These are phyloP conservation scores for Eleutherodactylus coqui DNA, from an alignment of 2,797 vertebrate genomes.

Conservation along the genomic window DNA sequence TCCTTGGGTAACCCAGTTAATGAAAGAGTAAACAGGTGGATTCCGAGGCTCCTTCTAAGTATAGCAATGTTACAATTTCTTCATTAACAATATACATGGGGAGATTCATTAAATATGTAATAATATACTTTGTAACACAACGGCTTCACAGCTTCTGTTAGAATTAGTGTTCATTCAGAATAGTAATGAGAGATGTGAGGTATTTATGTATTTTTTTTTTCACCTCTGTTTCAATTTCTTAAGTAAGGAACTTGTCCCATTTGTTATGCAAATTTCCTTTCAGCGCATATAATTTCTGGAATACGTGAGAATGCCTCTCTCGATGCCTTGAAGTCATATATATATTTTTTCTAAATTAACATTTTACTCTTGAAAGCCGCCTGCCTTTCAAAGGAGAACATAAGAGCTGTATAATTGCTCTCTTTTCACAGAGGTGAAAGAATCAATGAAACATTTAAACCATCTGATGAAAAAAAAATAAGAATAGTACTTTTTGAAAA, in stretches of 20 bases:
- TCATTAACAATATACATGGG: slow-evolving; percentile 75
- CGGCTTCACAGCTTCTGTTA: slow-evolving; percentile 70
- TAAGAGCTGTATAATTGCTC: slow-evolving; percentile 69
- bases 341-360: slow-evolving; percentile 63
- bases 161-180: slow-evolving; percentile 71
- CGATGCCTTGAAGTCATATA: slow-evolving; percentile 71
- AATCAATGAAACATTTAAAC: slow-evolving; percentile 69
- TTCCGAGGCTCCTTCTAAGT: slow-evolving; percentile 69
- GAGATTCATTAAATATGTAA: slow-evolving; percentile 72
- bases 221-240: slow-evolving; percentile 75
- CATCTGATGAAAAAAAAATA: slow-evolving; percentile 62
- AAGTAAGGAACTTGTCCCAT: slow-evolving; percentile 77
- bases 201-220: slow-evolving; percentile 75
- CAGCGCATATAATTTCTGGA: slow-evolving; percentile 72
- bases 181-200: slow-evolving; percentile 74
- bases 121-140: slow-evolving; percentile 72
- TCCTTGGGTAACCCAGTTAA: slow-evolving; percentile 64
- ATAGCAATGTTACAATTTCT: slow-evolving; percentile 73
- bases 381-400: slow-evolving; percentile 68
- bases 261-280: slow-evolving; percentile 76
- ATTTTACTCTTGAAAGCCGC: slow-evolving; percentile 68
- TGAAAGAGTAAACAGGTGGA: slow-evolving; percentile 73
- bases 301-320: slow-evolving; percentile 70
- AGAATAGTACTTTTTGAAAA: slow-evolving; percentile 56
- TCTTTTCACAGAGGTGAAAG: slow-evolving; percentile 70